Base-by-base conservation (phyloP, 1,140 invertebrate species). In the Oncopeltus fasciatus region DNA sequence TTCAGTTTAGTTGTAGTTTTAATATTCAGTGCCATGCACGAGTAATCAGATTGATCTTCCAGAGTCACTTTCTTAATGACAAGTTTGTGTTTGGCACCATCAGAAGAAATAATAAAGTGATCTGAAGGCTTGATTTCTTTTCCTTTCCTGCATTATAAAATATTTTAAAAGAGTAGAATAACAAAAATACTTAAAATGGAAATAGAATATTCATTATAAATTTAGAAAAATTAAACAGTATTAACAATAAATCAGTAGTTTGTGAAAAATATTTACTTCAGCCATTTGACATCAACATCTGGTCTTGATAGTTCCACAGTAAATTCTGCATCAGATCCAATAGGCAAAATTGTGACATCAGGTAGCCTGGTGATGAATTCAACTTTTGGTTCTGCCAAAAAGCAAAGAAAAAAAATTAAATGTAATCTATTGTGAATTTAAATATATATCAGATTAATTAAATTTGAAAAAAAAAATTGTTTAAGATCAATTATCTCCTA, bases 11-110 rank as follows among this genome's bases (percentile, higher is more conserved):
- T 89, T 0, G 82, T 82, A 44, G 89, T 90, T 71, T 85, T 90
- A 1, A 92, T 84, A 70, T 92, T 92, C 21, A 83, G 80, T 24
- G 87, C 82, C 4, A 81, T 73, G 66, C 91, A 91, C 21, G 84
- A 85, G 73, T 94, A 95, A 75, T 93, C 90, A 33, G 81, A 80
- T 67, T 86, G 83, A 73, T 97, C 93, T 64, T 90, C 86, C 53
- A 83, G 78, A 1, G 80, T 83, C 14, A 84, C 84, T 65, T 88
- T 85, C 64, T 83, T 83, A 21, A 97, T 85, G n/a, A 92, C 80
- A n/a, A 96, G 72, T 66, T 82, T 88, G 58, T 88, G 81, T 16
- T 84, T 77, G 1, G 75, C 80, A n/a, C 81, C 82, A 61, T 91
- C 85, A 12, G 83, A 80, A 60, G 82, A 79, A 0, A 92, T 82